Base-by-base conservation (phyloP, 2,113 vertebrate genomes). In the Arizona elegans region DNA sequence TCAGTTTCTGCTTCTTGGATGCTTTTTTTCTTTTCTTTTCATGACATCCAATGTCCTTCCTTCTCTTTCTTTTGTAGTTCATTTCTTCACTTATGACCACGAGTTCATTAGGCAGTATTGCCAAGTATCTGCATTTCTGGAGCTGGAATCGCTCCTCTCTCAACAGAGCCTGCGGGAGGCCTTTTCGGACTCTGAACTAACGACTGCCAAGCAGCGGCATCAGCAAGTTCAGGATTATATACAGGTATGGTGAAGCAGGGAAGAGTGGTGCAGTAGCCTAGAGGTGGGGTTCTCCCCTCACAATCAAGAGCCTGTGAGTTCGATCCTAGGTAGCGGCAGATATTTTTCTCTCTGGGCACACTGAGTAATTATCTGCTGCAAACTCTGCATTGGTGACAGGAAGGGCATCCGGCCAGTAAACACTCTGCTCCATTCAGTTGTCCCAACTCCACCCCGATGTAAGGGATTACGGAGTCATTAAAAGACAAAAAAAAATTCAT, bases 151-250 rank as follows among this genome's bases (percentile, higher is more conserved):
- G 0, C 98, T 99, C 11, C 98, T 99, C 93, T 98, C 98, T n/a
- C 99, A 99, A 97, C 98, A 99, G 97, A 98, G 98, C 85, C 97
- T 99, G 91, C 96, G 99, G 47, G 98, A 99, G 94, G 98, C 98
- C 13, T 99, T 99, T 96, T 99, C 99, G 0, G 98, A 99, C 4
- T 92, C 97, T 0, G 99, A 99, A 96, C 97, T 99, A 6, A 96
- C 98, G 1, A 95, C 97, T 0, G 98, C 98, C 0, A 99, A 98
- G 94, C 98, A 98, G 97, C 98, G 98, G 96, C 98, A 99, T 93
- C 99, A 98, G 94, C 98, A 98, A 95, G 96, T 99, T 47, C 98
- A 99, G 95, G 98, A 99, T 52, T 98, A 98, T 94, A 97, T 98
- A 47, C 99, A 99, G 98, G 99, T 99, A 94, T 1, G 26, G 0